These are phyloP conservation scores for Grammomys surdaster DNA, from an alignment of 2,113 vertebrate species.

Conservation along the genomic window DNA sequence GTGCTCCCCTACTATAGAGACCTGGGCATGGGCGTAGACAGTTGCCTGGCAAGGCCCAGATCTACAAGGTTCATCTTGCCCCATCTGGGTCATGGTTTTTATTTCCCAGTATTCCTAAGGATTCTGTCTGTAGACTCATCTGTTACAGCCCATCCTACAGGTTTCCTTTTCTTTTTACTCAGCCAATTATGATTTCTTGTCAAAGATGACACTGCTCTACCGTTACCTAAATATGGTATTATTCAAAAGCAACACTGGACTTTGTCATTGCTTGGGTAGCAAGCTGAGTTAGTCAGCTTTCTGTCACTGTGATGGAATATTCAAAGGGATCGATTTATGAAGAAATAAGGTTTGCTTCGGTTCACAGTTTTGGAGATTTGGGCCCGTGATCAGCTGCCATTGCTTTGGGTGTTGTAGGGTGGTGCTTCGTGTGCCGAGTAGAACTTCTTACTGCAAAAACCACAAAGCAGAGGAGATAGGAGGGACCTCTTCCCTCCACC, in stretches of 20 bases:
- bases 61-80: fast-evolving
- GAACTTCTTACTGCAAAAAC: background rate
- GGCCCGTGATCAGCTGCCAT: too few species aligned
- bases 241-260: background rate
- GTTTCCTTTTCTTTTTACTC: background rate
- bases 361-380: background rate
- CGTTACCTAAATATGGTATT: fast-evolving
- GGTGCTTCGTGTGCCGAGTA: background rate
- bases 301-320: background rate
- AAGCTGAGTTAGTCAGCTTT: background rate
- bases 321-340: background rate
- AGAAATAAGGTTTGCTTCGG: background rate
- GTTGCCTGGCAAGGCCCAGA: background rate
- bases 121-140: background rate
- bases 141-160: background rate
- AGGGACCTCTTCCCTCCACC: background rate
- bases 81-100: background rate
- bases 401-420: background rate
- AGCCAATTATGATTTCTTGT: background rate
- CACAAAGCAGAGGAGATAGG: background rate
- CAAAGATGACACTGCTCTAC: background rate
- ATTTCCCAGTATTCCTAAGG: background rate
- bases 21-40: fast-evolving
- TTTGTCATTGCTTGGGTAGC: background rate
- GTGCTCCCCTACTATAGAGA: background rate